phyloP scores from a whole-genome alignment of 1,140 invertebrate genomes.

The Sipha flava region DNA sequence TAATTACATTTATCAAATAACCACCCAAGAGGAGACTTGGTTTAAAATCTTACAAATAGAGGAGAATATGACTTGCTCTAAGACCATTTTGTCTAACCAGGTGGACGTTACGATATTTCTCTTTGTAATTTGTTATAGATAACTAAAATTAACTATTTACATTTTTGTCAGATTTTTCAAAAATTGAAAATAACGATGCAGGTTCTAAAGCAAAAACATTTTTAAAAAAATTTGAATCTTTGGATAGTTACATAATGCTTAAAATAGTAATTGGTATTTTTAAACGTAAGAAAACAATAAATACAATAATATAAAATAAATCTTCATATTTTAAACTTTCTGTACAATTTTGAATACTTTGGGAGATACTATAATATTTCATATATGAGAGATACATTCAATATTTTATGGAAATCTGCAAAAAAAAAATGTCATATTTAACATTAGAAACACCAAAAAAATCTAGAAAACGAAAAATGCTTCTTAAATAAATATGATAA shows the following conservation, averaged over 20 bases:
- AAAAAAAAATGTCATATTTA: not conserved
- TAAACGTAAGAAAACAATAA: not conserved
- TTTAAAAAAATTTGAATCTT: not conserved
- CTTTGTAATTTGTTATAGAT: not conserved
- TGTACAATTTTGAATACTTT: not conserved
- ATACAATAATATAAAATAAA: not conserved
- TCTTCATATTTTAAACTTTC: not conserved
- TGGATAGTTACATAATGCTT: not conserved
- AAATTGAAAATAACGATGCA: not conserved
- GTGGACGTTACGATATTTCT: not conserved
- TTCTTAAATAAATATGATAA: not conserved
- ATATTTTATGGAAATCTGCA: not conserved
- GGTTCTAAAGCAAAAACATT: not conserved
- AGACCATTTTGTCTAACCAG: not conserved
- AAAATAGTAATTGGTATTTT: not conserved
- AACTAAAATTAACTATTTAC: not conserved
- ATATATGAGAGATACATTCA: not conserved
- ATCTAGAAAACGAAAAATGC: not conserved
- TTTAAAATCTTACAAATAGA: not conserved
- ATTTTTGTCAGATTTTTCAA: not conserved
- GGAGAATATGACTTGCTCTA: not conserved
- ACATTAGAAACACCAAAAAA: not conserved
- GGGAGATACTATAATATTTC: not conserved
- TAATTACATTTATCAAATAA: conserved; percentile 9
- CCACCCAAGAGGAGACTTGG: not conserved